Evolutionary conservation across 2,797 vertebrate species (phyloP), one percentile per base, ranked within the genome.

Genomic region (Geotrypetes seraphini): DNA sequence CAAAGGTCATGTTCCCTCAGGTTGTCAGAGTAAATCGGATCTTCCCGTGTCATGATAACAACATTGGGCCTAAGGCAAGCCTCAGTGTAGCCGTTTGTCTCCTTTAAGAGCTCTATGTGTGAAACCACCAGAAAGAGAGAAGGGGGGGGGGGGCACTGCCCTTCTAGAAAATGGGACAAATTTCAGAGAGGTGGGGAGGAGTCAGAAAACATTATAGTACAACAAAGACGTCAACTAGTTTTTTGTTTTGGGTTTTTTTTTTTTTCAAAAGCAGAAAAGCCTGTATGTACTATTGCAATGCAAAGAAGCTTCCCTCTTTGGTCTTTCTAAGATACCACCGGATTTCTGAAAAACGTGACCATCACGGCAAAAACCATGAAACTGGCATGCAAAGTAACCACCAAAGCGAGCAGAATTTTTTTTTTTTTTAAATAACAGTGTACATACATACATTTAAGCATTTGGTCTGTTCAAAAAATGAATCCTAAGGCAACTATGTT

Each of bases 11-110:
- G 27, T 54, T 39, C 36, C 29, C 36, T 50, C 14, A 28, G 31
- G 19, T 5, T 45, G n/a, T n/a, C n/a, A n/a, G n/a, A n/a, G n/a
- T n/a, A n/a, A 35, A 29, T 39, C 43, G 1, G 24, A 44, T 50
- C 43, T 43, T 49, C 19, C 60, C 63, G 51, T 40, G 43, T 50
- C 50, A 23, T 26, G 41, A 22, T 21, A 35, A 36, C 43, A 33
- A 36, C 33, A 50, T 73, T 51, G 62, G 69, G 40, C 45, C 44
- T 54, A 34, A 28, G 43, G 13, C 29, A 44, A 53, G 29, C 22
- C 16, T 45, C 25, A 17, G 34, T 36, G 30, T 12, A 13, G 43
- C 44, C 17, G 16, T 51, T 11, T 43, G 39, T 35, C 2, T 40
- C 35, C 17, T 33, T 31, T 12, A 26, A 51, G 27, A 43, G 21